Evolutionary conservation across 2,113 vertebrate genomes (phyloP).

Genomic region (Elachura formosa): DNA sequence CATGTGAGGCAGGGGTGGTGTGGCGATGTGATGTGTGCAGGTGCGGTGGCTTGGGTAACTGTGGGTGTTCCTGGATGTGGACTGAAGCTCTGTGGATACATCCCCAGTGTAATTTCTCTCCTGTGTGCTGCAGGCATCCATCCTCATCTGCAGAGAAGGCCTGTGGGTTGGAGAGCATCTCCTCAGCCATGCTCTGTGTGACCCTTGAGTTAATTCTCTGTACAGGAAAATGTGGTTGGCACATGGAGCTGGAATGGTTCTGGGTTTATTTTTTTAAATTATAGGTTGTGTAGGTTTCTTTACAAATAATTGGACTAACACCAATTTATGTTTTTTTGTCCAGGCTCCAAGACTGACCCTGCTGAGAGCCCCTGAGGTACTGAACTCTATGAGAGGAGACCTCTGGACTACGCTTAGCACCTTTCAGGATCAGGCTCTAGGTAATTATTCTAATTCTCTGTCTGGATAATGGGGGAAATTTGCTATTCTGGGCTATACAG

Average conservation of each 20-base stretch:
- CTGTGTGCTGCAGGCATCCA: background rate
- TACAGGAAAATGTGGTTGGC: accelerated
- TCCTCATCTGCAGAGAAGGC: background rate
- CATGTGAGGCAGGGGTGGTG: background rate
- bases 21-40: accelerated
- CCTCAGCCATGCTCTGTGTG: accelerated
- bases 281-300: background rate
- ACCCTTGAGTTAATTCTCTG: accelerated
- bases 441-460: slow-evolving; percentile 3
- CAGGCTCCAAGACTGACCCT: slow-evolving; percentile 25
- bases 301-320: background rate
- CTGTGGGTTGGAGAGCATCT: background rate
- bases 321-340: background rate
- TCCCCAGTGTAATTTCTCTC: accelerated
- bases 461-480: background rate
- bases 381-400: background rate
- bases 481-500: background rate
- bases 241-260: accelerated
- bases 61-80: background rate
- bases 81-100: background rate
- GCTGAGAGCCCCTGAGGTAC: background rate
- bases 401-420: slow-evolving; percentile 12
- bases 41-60: too few relatives aligned
- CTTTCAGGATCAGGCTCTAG: slow-evolving; percentile 21
- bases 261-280: background rate